These are phyloP conservation scores for Amniataba percoides DNA, from an alignment of 2,797 vertebrate genomes.

Conservation along the genomic window DNA sequence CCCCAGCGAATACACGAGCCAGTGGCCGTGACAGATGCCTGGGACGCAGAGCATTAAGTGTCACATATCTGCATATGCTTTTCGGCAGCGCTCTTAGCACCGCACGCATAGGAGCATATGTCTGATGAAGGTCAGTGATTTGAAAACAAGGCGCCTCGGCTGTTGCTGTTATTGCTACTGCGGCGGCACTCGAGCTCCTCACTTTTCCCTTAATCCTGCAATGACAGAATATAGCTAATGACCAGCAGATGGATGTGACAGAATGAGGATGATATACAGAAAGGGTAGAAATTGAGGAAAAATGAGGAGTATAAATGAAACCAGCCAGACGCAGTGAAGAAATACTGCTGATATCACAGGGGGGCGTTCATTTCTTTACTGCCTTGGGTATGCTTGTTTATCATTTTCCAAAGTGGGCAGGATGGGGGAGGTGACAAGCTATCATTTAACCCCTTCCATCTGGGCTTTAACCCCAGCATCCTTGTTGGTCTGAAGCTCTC, in stretches of 20 bases:
- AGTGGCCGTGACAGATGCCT: constrained; percentile 73
- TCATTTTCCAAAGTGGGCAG: constrained; percentile 64
- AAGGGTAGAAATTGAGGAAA: constrained; percentile 38
- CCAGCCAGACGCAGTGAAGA: constrained; percentile 33
- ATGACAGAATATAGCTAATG: constrained; percentile 65
- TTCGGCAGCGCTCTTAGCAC: constrained; percentile 52
- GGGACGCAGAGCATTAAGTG: constrained; percentile 68
- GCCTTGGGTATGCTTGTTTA: constrained; percentile 55
- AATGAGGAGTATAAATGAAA: constrained; percentile 47
- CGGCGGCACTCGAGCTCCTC: constrained; percentile 42
- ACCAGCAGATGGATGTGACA: constrained; percentile 69
- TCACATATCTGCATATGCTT: constrained; percentile 79
- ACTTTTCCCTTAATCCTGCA: constrained; percentile 56
- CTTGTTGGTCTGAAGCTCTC: constrained; percentile 55
- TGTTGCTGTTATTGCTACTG: constrained; percentile 35
- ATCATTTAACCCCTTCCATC: constrained; percentile 74
- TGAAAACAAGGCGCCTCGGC: constrained; percentile 69
- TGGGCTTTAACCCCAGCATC: constrained; percentile 72
- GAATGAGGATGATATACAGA: constrained; percentile 65
- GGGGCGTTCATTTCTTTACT: constrained; percentile 22
- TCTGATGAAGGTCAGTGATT: constrained; percentile 77
- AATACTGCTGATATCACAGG: constrained; percentile 28
- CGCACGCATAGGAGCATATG: constrained; percentile 65
- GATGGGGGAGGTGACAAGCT: constrained; percentile 10
- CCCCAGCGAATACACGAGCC: constrained; percentile 52